Percentiles rank a stretch among this genome's conserved stretches.
Evolutionary conservation across 2,888 invertebrate genomes (phyloP).

Genomic region (Ceramica pisi): DNA sequence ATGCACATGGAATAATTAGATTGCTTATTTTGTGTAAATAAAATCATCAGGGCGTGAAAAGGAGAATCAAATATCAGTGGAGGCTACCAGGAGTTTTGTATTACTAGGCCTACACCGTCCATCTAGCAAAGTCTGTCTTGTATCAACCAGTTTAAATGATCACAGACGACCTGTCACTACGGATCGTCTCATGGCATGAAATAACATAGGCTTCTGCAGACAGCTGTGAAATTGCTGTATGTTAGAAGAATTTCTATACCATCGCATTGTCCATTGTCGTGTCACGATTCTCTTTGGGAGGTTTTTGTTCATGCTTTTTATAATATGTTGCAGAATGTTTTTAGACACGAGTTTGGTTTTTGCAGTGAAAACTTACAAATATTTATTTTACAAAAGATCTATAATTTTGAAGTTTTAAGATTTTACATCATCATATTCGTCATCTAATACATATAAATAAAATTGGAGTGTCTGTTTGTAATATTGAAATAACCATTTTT

Average conservation of each 20-base stretch:
- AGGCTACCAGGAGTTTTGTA: background rate
- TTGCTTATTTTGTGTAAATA: background rate
- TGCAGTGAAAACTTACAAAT: background rate
- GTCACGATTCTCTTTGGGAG: background rate
- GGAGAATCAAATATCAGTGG: background rate
- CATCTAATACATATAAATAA: too few relatives aligned
- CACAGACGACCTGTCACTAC: background rate
- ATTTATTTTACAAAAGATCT: background rate
- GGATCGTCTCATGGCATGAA: background rate
- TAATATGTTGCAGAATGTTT: too few relatives aligned
- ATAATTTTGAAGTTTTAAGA: background rate
- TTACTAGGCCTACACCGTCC: background rate
- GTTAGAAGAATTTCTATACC: background rate
- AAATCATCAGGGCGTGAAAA: background rate
- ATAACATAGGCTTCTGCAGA: background rate
- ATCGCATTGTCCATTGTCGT: background rate
- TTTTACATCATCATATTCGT: background rate
- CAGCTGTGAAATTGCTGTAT: background rate
- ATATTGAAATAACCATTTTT: too few relatives aligned
- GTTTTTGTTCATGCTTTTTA: background rate
- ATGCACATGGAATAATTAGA: conserved; percentile 20
- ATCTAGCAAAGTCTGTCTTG: background rate
- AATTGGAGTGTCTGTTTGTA: too few relatives aligned
- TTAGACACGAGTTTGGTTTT: background rate
- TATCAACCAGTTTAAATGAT: background rate